Conservation (phyloP, 2,113 vertebrate genomes). For the Pituophis catenifer region DNA sequence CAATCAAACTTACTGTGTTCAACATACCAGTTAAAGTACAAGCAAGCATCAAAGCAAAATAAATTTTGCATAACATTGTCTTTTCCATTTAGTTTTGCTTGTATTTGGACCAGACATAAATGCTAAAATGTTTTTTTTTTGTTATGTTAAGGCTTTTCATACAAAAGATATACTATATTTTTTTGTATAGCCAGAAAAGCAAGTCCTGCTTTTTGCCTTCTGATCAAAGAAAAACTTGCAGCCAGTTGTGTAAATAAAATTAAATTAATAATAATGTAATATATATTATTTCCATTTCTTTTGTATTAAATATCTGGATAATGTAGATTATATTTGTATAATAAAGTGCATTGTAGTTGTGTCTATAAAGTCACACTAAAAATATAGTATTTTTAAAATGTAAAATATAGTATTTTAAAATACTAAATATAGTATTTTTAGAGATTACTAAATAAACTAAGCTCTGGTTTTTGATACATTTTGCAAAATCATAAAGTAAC, state of each 20-base stretch:
- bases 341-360: neutral
- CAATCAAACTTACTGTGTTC: neutral
- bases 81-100: neutral
- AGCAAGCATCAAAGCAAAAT: neutral
- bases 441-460: neutral
- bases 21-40: neutral
- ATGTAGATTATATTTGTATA: neutral
- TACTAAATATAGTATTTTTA: neutral
- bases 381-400: neutral
- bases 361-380: neutral
- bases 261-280: neutral
- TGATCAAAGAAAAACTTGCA: neutral
- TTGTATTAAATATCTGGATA: neutral
- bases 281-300: neutral
- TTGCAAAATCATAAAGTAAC: neutral
- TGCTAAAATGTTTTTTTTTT: neutral
- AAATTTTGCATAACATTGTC: neutral
- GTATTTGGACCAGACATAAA: neutral
- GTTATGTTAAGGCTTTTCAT: neutral
- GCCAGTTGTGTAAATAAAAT: neutral
- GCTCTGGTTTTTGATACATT: neutral
- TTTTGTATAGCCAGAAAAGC: neutral
- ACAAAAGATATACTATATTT: neutral
- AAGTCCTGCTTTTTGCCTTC: neutral
- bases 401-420: neutral